Base-by-base conservation (phyloP, 2,888 invertebrate species). In the Heliconius sara region DNA sequence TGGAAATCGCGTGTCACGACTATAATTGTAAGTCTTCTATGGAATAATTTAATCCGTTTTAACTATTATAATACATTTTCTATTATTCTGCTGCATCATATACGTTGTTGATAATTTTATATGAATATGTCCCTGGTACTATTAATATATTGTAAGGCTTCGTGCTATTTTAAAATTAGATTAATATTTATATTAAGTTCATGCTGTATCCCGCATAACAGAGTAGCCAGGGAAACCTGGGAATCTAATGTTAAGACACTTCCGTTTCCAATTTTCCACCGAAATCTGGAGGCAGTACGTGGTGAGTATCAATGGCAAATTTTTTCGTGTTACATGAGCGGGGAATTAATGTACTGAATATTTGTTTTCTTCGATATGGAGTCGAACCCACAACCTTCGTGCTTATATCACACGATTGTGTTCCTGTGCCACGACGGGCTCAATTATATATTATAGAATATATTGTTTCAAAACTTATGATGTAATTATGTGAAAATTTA, bases 1-100 rank as follows among this genome's bases (percentile, higher is more conserved):
- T 66, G 12, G 34, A 43, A n/a, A 57, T 60, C 34, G 25, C 73
- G 39, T 57, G 67, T 67, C 25, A 43, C 39, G 43, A 67, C 34
- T 43, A 57, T 67, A 22, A 52, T 68, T 78, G 67, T 78, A 60
- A 67, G 78, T 74, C 78, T 78, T 78, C 78, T n/a, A 66, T 74
- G 52, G 68, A 68, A 74, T 52, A 67, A 66, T 52, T 74, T 68
- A 74, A 73, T 78, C 73, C 67, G n/a, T 39, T 25, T 65, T 63
- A n/a, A 12, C 63, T 43, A 25, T 65, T 74, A 74, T 66, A 63
- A 75, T 73, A 73, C 13, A 16, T 75, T 6, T 65, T 74, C 16
- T 47, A 12, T 27, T 27, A 75, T 65, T 75, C 47, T 25, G 65
- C 65, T 66, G 75, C 74, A 74, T 43, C 2, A 65, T 47, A 73